Percentiles rank a stretch among this genome's conserved stretches.
Evolutionary conservation across 2,113 vertebrate genomes (phyloP).

Genomic region (Ceratotherium simum): DNA sequence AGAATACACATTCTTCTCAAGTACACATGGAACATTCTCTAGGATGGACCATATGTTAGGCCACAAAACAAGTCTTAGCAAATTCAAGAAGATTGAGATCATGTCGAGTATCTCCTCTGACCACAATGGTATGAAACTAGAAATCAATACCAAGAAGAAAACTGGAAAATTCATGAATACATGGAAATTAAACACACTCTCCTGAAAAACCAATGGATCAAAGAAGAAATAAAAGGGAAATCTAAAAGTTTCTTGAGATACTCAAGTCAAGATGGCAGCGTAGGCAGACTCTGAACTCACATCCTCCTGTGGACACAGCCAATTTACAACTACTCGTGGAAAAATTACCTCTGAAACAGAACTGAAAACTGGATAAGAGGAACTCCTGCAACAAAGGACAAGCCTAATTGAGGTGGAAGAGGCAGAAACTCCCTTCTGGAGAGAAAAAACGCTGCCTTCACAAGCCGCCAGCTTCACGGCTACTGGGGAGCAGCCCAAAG

Average conservation of each 20-base stretch:
- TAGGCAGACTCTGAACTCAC: too few relatives aligned
- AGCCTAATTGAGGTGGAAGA: too few relatives aligned
- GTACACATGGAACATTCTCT: not conserved
- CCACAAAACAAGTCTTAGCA: not conserved
- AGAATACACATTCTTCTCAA: not conserved
- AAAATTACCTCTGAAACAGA: too few relatives aligned
- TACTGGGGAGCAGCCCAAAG: too few relatives aligned
- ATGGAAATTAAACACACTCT: not conserved
- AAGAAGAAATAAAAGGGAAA: not conserved
- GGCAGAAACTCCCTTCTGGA: too few relatives aligned
- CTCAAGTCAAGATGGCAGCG: too few relatives aligned
- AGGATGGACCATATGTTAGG: not conserved
- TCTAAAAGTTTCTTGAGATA: not conserved
- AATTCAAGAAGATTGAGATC: not conserved
- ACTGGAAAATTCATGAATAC: not conserved
- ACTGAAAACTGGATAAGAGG: too few relatives aligned
- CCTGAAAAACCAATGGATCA: not conserved
- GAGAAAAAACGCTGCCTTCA: too few relatives aligned
- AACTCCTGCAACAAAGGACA: too few relatives aligned
- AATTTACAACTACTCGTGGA: too few relatives aligned
- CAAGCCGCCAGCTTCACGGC: too few relatives aligned
- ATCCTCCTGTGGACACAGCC: too few relatives aligned
- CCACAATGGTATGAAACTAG: not conserved
- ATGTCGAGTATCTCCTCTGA: not conserved
- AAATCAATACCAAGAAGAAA: not conserved